A percentile compares a stretch with the other conserved stretches of the same genome.
phyloP scores from a whole-genome alignment of 2,888 invertebrate genomes.

The Dicyrtoma fusca region DNA sequence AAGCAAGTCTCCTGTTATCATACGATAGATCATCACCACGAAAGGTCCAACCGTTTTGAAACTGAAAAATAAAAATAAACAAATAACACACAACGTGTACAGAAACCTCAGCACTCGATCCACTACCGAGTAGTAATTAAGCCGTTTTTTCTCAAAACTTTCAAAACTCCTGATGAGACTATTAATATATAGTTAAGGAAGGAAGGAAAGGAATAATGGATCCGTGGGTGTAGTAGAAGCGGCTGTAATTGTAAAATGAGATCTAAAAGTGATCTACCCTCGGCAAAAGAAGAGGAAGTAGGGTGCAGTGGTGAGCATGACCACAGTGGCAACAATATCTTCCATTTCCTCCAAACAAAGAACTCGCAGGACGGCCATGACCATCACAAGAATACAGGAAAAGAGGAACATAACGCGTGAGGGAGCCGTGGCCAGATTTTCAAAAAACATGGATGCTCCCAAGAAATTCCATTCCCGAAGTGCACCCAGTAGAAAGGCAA shows the following conservation, averaged over 20 bases:
- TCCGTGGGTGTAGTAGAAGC: no score
- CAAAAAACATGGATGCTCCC: conserved; percentile 90
- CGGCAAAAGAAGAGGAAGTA: conserved; percentile 97
- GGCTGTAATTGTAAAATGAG: not conserved
- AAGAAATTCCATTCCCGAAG: conserved; percentile 86
- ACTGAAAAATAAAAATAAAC: conserved; percentile 64
- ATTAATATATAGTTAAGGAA: not conserved
- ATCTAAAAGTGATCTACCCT: conserved; percentile 43
- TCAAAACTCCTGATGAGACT: not conserved
- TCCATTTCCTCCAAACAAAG: conserved; percentile 84
- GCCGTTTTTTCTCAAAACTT: no score
- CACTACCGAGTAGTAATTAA: not conserved
- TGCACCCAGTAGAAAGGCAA: conserved; percentile 82
- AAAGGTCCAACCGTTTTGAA: conserved; percentile 98
- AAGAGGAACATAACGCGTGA: conserved; percentile 91
- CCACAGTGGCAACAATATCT: conserved; percentile 87
- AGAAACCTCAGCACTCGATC: no score
- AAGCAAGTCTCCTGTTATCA: conserved; percentile 94
- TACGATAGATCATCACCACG: conserved; percentile 99
- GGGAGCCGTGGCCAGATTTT: conserved; percentile 87
- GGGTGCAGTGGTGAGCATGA: conserved; percentile 93
- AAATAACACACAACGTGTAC: not conserved
- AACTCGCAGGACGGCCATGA: conserved; percentile 81
- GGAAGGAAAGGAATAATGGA: not conserved
- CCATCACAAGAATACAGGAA: conserved; percentile 85